Evolutionary conservation across 2,113 vertebrate species (phyloP), one percentile per base, ranked within the genome.

Genomic region (Myiopsitta monachus): DNA sequence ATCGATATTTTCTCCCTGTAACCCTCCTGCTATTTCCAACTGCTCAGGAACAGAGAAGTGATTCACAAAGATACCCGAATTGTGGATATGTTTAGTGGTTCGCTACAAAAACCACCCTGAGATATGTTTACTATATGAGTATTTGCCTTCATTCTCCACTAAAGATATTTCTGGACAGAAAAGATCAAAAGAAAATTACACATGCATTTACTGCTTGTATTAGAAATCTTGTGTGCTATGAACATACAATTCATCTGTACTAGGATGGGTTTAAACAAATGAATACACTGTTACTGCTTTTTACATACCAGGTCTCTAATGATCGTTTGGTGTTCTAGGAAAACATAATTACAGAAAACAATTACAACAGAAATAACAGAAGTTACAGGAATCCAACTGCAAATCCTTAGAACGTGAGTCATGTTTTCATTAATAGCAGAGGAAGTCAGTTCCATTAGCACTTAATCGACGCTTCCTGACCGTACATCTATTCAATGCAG

Each of bases 391-490:
- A 92, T 86, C 30, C 68, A 94, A 94, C 11, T 68, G 36, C 90
- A 95, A 95, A 94, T 95, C 88, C 88, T 90, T 88, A 68, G 77
- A 90, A 88, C 51, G 64, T 96, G 95, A 96, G 79, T 97, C 96
- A 96, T 87, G 57, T 84, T 94, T 76, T 90, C 94, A 96, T 73
- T 90, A 96, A 97, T 87, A 96, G 95, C 86, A 75, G 68, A 68
- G 83, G 95, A 97, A 96, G 85, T 75, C 39, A 23, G 51, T 39
- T 81, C 85, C 90, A 90, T 93, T 64, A 93, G 68, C 63, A 74
- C 52, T 81, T n/a, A 63, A 93, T 47, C 24, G 15, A 90, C 7
- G 3, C 81, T 96, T 96, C 94, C 94, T 90, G 88, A 64, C 30
- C 85, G 33, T 31, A 49, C 27, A 30, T 83, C 76, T 68, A 52